Conservation (phyloP, 2,797 vertebrate genomes). For the Pangasius djambal region DNA sequence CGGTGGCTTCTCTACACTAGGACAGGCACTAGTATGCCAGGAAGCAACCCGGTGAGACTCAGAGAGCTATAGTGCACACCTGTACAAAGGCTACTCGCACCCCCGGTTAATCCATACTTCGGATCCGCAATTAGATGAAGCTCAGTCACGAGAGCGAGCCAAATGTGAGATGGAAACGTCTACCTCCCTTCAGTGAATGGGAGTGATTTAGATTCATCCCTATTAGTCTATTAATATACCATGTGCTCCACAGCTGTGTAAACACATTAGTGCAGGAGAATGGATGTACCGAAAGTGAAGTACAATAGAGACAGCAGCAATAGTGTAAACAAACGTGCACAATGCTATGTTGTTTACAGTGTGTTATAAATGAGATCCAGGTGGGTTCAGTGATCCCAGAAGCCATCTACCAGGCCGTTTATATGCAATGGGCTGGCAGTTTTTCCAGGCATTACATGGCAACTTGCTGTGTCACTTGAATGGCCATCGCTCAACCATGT, state of each 20-base stretch:
- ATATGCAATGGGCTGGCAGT: not conserved
- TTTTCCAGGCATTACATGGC: not conserved
- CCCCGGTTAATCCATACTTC: conserved; percentile 2
- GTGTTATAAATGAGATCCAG: conserved; percentile 34
- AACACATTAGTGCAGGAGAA: conserved; percentile 41
- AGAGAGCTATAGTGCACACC: not conserved
- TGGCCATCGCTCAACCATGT: not conserved
- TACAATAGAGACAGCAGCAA: conserved; percentile 22
- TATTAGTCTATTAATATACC: conserved; percentile 38
- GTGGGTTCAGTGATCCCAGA: conserved; percentile 26
- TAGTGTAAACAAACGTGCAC: conserved; percentile 18
- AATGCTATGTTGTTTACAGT: conserved; percentile 11
- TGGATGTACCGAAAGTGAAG: not conserved
- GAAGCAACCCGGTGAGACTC: not conserved
- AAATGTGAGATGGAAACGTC: conserved; percentile 20
- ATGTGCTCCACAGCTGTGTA: conserved; percentile 40
- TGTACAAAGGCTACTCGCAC: not conserved
- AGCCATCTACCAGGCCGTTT: conserved; percentile 12
- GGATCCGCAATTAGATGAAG: conserved; percentile 8
- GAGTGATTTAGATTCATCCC: conserved; percentile 28
- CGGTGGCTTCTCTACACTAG: not conserved
- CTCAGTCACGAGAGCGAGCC: not conserved
- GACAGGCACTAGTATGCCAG: not conserved
- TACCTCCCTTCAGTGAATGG: not conserved
- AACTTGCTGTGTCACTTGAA: not conserved